Base-by-base conservation (phyloP, 1,140 invertebrate genomes). In the Bemisia tabaci region DNA sequence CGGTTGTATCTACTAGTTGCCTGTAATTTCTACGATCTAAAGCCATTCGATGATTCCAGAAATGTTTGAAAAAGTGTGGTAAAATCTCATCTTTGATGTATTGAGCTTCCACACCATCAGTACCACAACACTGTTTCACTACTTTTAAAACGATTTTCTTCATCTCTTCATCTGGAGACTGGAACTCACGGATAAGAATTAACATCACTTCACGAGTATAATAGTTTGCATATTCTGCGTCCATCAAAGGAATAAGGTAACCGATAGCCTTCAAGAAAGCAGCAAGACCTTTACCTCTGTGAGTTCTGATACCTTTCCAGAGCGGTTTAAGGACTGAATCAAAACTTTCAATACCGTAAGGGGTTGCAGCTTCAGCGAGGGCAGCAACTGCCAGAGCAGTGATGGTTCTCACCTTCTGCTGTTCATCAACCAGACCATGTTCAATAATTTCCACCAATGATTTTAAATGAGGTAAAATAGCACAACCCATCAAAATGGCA, bases 131-230 rank as follows among this genome's bases (percentile, higher is more conserved):
- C 79, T 99, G 97, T 78, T 99, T 99, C n/a, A 99, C 97, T 68
- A 90, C 91, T 82, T 99, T 99, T 58, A 99, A 82, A 0, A 99
- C 97, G 81, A 99, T 99, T 77, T 99, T 99, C 77, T 99, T 99
- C 97, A 99, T 99, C 84, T 99, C 97, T 80, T 99, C 97, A 80
- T 99, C 97, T 1, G 97, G 97, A 61, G 96, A 98, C 77, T 97
- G 95, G 77, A 99, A 99, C 80, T 99, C 97, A 79, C 97, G 85
- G 74, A 99, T 98, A 9, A 99, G 81, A 79, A 99, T 99, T 75
- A 99, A 83, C 97, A 99, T 99, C 73, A 99, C 97, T 89, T 99
- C 97, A 70, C 95, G 85, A 21, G 97, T 99, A 77, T 99, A 99
- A 78, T 99, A 99, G 77, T 98, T 98, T 1, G 97, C 97, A 75